Evolutionary conservation across 1,140 invertebrate genomes (phyloP), one percentile per base, ranked within the genome.

Genomic region (Antheraea pernyi): DNA sequence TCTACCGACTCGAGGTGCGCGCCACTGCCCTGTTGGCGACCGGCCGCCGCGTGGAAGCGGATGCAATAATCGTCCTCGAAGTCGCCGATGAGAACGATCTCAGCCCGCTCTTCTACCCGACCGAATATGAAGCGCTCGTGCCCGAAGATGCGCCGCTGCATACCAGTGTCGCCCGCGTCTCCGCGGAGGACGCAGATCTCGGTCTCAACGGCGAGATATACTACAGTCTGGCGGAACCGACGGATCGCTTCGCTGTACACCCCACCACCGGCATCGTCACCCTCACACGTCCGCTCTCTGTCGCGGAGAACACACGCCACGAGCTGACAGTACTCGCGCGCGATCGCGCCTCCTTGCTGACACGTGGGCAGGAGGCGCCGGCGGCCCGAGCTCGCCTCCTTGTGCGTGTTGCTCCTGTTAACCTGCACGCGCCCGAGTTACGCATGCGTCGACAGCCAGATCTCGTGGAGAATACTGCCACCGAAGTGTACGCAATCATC

Each of bases 181-280:
- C 94, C 13, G 98, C 98, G 0, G 97, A 98, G 80, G 98, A 99
- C 92, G 98, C 98, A 8, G 98, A 99, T 89, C 92, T 98, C 11
- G 98, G 98, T 0, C 94, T 97, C 63, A 99, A 99, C 86, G 97
- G 98, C 3, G 97, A 99, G 92, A 98, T 99, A 76, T 99, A 99
- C 89, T 99, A 99, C 88, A 98, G 97, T 88, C 96, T 99, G 76
- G 93, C 94, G n/a, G 94, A 98, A 71, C 92, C 94, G 18, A 97
- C 96, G 7, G 95, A 97, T 74, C 95, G 96, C 72, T 99, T 99
- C 88, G 96, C 97, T 7, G 95, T 99, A 68, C 97, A 99, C 92
- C 98, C 98, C 11, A 97, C 98, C 37, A 97, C 95, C 13, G 98
- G 98, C 4, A 95, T 98, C 10, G 95, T 99, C 53, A 96, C 97